These are phyloP conservation scores for Bovichtus variegatus DNA, from an alignment of 2,797 vertebrate species.

Conservation along the genomic window DNA sequence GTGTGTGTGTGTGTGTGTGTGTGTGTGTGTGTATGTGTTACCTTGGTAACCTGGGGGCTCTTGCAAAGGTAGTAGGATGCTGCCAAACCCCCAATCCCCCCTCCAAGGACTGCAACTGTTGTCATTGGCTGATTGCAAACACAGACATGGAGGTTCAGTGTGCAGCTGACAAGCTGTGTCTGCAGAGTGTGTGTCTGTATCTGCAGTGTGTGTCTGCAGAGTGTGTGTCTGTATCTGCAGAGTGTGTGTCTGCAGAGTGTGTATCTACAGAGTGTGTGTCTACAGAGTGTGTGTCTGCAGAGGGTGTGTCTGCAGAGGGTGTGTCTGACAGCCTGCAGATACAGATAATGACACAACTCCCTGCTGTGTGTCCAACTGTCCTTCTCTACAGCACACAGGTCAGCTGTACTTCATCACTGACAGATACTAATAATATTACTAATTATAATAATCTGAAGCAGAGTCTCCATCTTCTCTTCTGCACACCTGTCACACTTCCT, in stretches of 20 bases:
- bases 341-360: no score
- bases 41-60: constrained; percentile 74
- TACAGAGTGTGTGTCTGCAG: no score
- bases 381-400: background rate
- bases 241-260: no score
- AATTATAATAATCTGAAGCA: background rate
- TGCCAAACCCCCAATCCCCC: constrained; percentile 78
- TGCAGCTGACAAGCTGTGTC: no score
- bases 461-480: background rate
- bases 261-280: no score
- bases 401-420: background rate
- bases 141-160: constrained; percentile 3
- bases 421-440: no score
- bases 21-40: constrained; percentile 41
- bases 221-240: no score
- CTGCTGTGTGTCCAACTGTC: background rate
- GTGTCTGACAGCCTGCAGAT: no score
- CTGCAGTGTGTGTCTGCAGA: no score
- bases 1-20: background rate
- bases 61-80: constrained; percentile 76
- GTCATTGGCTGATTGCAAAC: constrained; percentile 62
- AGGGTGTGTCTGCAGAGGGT: no score
- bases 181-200: no score
- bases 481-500: background rate
- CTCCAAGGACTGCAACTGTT: constrained; percentile 76